Conservation (phyloP, 2,113 vertebrate genomes). For the Elaphurus davidianus region DNA sequence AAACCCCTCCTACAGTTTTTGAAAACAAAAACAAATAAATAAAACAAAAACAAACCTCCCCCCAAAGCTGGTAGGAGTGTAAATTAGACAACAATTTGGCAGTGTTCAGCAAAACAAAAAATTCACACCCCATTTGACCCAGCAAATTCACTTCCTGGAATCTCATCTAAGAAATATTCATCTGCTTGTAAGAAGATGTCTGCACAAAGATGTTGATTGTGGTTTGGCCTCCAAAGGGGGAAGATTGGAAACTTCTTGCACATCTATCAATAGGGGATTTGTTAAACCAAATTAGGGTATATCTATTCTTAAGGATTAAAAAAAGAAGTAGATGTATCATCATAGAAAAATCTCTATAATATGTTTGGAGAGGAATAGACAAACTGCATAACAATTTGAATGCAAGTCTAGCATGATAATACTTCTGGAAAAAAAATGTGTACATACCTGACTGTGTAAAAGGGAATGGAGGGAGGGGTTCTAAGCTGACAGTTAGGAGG, state of each 20-base stretch:
- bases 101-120: constrained; percentile 37
- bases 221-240: not conserved
- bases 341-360: not conserved
- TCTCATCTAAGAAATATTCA: constrained; percentile 31
- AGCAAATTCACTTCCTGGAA: constrained; percentile 28
- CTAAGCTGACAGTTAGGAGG: not conserved
- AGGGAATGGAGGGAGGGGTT: not conserved
- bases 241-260: not conserved
- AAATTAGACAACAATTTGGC: constrained; percentile 22
- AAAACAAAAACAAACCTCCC: not conserved
- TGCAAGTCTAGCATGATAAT: not conserved
- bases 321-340: not conserved
- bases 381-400: not conserved
- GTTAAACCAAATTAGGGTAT: not conserved
- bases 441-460: not conserved
- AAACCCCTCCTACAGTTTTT: not conserved
- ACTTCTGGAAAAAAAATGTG: not conserved
- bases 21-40: constrained; percentile 29
- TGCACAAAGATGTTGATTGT: not conserved
- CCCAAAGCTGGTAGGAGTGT: not conserved
- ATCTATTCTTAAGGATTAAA: not conserved
- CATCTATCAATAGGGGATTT: not conserved
- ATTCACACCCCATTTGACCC: constrained; percentile 39
- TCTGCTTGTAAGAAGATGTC: not conserved
- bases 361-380: not conserved